Percentiles rank a stretch among this genome's conserved stretches.
phyloP scores from a whole-genome alignment of 2,113 vertebrate species.

The Nerophis ophidion region DNA sequence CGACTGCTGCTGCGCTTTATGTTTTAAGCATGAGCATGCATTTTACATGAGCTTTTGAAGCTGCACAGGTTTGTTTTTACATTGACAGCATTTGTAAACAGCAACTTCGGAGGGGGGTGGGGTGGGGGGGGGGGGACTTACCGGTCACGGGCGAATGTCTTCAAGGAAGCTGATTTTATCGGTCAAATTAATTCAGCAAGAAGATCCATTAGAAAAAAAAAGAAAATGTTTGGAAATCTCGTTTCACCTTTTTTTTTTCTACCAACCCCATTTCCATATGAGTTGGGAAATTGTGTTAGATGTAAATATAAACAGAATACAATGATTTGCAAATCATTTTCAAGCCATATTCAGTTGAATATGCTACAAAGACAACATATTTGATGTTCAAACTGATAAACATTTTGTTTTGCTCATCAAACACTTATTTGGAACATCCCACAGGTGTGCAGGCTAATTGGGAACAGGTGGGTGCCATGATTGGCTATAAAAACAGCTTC shows the following conservation, averaged over 20 bases:
- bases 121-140: constrained; percentile 1
- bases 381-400: too few relatives aligned
- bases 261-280: too few relatives aligned
- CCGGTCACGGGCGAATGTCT: neutral
- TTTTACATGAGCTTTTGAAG: constrained; percentile 54
- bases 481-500: too few relatives aligned
- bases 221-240: neutral
- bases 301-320: too few relatives aligned
- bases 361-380: too few relatives aligned
- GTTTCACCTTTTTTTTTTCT: constrained; percentile 2
- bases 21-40: constrained; percentile 60
- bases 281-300: too few relatives aligned
- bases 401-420: too few relatives aligned
- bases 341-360: too few relatives aligned
- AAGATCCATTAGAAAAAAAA: neutral
- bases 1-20: constrained; percentile 23
- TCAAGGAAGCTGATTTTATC: constrained; percentile 8
- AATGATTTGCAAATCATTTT: too few relatives aligned
- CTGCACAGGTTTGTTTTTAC: constrained; percentile 48
- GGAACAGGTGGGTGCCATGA: too few relatives aligned
- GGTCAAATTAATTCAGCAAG: constrained; percentile 8
- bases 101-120: constrained; percentile 8
- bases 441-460: too few relatives aligned
- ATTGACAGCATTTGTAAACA: constrained; percentile 45
- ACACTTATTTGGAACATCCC: too few relatives aligned